Evolutionary conservation across 2,113 vertebrate genomes (phyloP).

Genomic region (Elachura formosa): DNA sequence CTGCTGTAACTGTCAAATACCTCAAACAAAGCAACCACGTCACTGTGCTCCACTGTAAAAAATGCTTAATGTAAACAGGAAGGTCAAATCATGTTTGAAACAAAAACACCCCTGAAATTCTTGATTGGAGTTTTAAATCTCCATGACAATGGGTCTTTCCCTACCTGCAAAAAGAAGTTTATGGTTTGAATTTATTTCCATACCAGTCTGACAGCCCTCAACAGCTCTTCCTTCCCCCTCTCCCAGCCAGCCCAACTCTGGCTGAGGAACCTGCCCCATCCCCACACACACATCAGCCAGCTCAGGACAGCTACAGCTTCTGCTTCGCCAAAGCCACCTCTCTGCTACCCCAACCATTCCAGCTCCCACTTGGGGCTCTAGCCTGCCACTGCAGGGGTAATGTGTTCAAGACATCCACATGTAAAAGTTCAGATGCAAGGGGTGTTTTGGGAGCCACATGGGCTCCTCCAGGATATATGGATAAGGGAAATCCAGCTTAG

Average conservation of each 20-base stretch:
- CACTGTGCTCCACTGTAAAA: background rate
- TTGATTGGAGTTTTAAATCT: background rate
- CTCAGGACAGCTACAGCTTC: background rate
- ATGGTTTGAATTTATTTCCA: background rate
- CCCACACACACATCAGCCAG: accelerated
- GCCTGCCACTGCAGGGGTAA: background rate
- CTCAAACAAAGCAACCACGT: conserved; percentile 19
- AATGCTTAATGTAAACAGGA: conserved; percentile 35
- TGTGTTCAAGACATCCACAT: accelerated
- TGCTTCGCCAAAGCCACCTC: background rate
- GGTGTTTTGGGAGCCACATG: background rate
- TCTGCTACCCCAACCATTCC: background rate
- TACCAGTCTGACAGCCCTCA: background rate
- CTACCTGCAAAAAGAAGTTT: background rate
- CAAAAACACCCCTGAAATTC: background rate
- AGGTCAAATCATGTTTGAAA: conserved; percentile 17
- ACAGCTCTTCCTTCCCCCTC: background rate
- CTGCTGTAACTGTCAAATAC: background rate
- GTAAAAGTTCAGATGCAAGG: background rate
- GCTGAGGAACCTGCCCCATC: background rate
- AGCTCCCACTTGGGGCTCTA: background rate
- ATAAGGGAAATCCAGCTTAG: background rate
- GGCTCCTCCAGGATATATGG: accelerated
- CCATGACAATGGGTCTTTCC: background rate
- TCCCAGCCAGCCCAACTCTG: background rate